Evolutionary conservation across 2,797 vertebrate species (phyloP).

Genomic region (Girardinus metallicus): DNA sequence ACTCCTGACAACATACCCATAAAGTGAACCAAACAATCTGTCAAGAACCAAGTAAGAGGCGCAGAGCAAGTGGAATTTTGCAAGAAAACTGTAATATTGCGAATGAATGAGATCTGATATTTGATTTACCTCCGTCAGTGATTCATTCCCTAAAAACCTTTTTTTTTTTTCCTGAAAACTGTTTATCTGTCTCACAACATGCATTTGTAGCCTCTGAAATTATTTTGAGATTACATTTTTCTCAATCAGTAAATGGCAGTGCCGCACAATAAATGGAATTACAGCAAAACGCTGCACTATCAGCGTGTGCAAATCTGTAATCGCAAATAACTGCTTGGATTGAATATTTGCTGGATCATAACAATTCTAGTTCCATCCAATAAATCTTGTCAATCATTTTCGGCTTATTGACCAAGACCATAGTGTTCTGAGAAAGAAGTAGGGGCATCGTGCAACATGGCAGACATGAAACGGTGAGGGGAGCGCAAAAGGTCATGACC

Average conservation of each 20-base stretch:
- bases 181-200: slow-evolving; percentile 1
- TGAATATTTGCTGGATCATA: not conserved
- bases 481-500: not conserved
- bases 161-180: not conserved
- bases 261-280: not conserved
- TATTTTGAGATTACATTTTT: not conserved
- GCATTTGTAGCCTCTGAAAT: not conserved
- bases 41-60: not conserved
- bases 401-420: not conserved
- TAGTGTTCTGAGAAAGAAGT: not conserved
- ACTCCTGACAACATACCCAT: not conserved
- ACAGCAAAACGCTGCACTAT: not conserved
- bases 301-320: not conserved
- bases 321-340: not conserved
- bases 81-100: not conserved
- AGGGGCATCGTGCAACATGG: not conserved
- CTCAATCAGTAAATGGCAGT: not conserved
- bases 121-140: not conserved
- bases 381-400: not conserved
- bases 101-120: not conserved
- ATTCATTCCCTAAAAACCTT: not conserved
- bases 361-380: not conserved
- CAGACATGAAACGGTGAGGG: not conserved
- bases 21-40: slow-evolving; percentile 9
- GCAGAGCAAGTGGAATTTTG: not conserved